Conservation (phyloP, 2,113 vertebrate genomes). For the Eptatretus burgeri region DNA sequence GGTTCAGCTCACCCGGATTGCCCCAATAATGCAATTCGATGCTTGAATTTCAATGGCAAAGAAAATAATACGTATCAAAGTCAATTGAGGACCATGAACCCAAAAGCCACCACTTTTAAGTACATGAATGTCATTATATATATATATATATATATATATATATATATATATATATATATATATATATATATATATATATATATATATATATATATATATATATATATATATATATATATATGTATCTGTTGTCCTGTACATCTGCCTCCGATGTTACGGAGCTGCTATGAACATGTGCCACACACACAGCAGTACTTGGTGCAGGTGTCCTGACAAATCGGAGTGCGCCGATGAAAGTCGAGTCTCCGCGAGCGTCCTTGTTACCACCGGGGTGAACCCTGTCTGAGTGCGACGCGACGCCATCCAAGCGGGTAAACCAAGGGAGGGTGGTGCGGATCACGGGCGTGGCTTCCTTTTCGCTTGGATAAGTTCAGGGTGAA, state of each 20-base stretch:
- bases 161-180: background rate
- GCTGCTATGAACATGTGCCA: conserved; percentile 25
- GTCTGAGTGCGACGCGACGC: background rate
- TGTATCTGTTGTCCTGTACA: background rate
- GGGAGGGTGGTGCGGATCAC: too few relatives aligned
- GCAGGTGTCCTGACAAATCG: background rate
- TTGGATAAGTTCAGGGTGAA: too few relatives aligned
- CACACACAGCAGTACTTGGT: conserved; percentile 25
- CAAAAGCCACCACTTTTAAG: too few relatives aligned
- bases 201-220: conserved; percentile 5
- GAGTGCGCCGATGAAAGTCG: background rate
- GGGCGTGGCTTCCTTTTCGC: too few relatives aligned
- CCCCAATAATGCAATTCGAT: too few relatives aligned
- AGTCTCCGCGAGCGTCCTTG: background rate
- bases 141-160: background rate
- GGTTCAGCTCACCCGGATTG: too few relatives aligned
- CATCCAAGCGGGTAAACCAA: too few relatives aligned
- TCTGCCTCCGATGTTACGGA: background rate
- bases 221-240: background rate
- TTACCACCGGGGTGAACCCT: background rate
- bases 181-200: background rate
- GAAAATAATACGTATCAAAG: too few relatives aligned
- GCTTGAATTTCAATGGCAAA: too few relatives aligned
- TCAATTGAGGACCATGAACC: too few relatives aligned
- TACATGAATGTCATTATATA: background rate